Base-by-base conservation (phyloP, 2,113 vertebrate species). In the Psephotus haematonotus region DNA sequence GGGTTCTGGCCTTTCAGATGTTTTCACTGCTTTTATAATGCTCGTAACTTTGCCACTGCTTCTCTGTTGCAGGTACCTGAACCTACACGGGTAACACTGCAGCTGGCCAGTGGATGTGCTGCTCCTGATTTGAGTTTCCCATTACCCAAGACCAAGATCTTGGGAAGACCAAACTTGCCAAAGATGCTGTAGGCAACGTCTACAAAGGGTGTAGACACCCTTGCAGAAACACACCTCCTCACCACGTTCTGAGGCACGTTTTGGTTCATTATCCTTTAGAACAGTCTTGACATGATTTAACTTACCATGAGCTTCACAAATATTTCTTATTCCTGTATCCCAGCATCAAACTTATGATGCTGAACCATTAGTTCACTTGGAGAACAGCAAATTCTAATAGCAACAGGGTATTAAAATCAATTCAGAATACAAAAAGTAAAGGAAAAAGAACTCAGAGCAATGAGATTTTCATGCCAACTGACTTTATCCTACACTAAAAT, bases 191-290 rank as follows among this genome's bases (percentile, higher is more conserved):
- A 49, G 46, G 53, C 22, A 43, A 18, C 10, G 10, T 9, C 57
- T 68, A 25, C 22, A 16, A 24, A 43, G 6, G 2, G 11, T 7
- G 27, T 2, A 12, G 44, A 47, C 10, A 62, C 7, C 9, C 33
- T 29, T 63, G 17, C 24, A 64, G 62, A 47, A 86, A 33, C 24
- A 6, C 18, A 28, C 19, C 44, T 62, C 7, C 41, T 65, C 1
- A 0, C 25, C 27, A 0, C 1, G 13, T 29, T 62, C 33, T 27
- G 53, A 50, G n/a, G 33, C 55, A 28, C 9, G 3, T 18, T 33
- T 49, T 47, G 4, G 22, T 71, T 75, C 33, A 10, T 28, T 93
- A 72, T 67, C 29, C 25, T 59, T 85, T 33, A 43, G 22, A 80
- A 37, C 1, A 47, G 11, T 50, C 72, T 85, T 74, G 53, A 39